Conservation (phyloP, 92 coral and sea anemone species). For the Epizoanthus fatuus region DNA sequence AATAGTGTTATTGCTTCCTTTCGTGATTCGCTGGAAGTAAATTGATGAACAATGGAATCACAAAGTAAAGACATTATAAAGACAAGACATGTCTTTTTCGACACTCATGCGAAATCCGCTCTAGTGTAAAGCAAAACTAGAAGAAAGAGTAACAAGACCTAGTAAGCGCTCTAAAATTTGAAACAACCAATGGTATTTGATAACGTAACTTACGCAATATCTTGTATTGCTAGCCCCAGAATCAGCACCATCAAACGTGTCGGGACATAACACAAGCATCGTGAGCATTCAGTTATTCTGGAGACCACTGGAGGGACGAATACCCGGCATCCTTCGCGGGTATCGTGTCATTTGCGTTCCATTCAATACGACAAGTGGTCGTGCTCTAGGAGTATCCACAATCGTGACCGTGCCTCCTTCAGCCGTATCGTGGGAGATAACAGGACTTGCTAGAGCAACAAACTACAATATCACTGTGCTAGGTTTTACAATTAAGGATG, state of each 20-base stretch:
- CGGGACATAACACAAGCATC: slow-evolving; percentile 14
- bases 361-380: slow-evolving; percentile 48
- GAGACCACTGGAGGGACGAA: slow-evolving; percentile 34
- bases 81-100: no score
- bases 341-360: slow-evolving; percentile 55
- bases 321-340: slow-evolving; percentile 67
- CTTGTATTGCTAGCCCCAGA: slow-evolving; percentile 8
- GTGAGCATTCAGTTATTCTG: slow-evolving; percentile 59
- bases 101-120: no score
- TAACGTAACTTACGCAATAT: no score
- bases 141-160: no score
- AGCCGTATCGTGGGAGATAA: slow-evolving; percentile 4
- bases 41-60: no score
- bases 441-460: slow-evolving; percentile 46
- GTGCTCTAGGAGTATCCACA: background rate
- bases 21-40: no score
- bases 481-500: slow-evolving; percentile 72
- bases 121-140: no score
- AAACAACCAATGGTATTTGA: no score
- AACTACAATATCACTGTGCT: slow-evolving; percentile 49
- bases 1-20: no score
- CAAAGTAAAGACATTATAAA: no score
- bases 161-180: no score
- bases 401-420: slow-evolving; percentile 20
- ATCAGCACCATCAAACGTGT: slow-evolving; percentile 11